phyloP scores from a whole-genome alignment of 2,113 vertebrate species.

The Anas platyrhynchos region DNA sequence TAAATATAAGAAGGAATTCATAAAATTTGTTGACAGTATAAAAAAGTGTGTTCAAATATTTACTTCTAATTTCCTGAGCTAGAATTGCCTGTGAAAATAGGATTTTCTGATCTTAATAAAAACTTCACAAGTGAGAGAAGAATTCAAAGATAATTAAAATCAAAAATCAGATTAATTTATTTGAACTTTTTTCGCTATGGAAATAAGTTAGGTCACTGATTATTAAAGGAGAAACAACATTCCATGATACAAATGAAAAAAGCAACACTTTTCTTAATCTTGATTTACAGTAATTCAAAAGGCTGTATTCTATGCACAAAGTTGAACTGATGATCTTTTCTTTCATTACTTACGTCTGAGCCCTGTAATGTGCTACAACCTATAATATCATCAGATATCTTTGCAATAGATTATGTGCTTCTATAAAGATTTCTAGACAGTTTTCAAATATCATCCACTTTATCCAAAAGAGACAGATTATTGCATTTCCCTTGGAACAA shows the following conservation, averaged over 20 bases:
- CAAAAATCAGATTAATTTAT: not conserved
- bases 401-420: not conserved
- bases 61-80: slow-evolving; percentile 46
- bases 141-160: slow-evolving; percentile 2
- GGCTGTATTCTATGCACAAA: not conserved
- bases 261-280: not conserved
- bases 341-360: not conserved
- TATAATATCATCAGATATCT: not conserved
- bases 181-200: not conserved
- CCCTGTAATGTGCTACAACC: not conserved
- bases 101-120: slow-evolving; percentile 26
- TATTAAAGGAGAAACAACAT: not conserved
- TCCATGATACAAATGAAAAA: not conserved
- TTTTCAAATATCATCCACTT: slow-evolving; percentile 44
- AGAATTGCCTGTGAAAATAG: not conserved
- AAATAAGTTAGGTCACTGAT: not conserved
- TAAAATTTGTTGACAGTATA: slow-evolving; percentile 2
- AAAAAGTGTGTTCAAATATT: slow-evolving; percentile 21
- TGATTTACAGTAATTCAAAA: not conserved
- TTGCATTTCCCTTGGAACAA: slow-evolving; percentile 47
- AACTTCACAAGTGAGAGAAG: not conserved
- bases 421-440: not conserved
- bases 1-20: slow-evolving; percentile 60
- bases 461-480: not conserved
- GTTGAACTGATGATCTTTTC: not conserved